Percentiles rank a stretch among this genome's conserved stretches.
These are phyloP conservation scores for Toxotes chatareus DNA, from an alignment of 2,113 vertebrate species.

Conservation along the genomic window DNA sequence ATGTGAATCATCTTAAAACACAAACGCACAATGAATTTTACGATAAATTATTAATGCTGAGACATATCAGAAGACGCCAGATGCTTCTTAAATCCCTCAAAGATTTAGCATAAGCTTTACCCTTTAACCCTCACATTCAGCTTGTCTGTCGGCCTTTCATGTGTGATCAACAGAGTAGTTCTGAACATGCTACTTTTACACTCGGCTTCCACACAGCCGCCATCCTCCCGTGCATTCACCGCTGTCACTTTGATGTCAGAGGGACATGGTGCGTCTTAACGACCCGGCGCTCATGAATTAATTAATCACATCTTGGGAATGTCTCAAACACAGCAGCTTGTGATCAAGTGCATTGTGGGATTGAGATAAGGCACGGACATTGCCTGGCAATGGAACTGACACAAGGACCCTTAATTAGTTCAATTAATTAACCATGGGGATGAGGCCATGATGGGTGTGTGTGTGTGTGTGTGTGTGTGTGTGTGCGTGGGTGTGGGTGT, in stretches of 20 bases:
- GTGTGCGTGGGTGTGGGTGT: not conserved
- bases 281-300: conserved; percentile 68
- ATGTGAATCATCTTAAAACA: conserved; percentile 18
- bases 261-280: conserved; percentile 58
- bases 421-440: conserved; percentile 77
- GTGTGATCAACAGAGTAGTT: conserved; percentile 43
- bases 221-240: conserved; percentile 17
- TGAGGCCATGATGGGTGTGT: not conserved
- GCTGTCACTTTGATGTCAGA: conserved; percentile 62
- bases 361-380: conserved; percentile 78
- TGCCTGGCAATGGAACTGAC: conserved; percentile 76
- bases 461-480: conserved; percentile 12
- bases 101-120: conserved; percentile 32
- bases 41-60: conserved; percentile 44
- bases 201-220: conserved; percentile 1
- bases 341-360: conserved; percentile 81
- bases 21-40: conserved; percentile 10
- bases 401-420: conserved; percentile 78
- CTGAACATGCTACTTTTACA: conserved; percentile 39
- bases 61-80: conserved; percentile 56
- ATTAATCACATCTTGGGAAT: conserved; percentile 71
- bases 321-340: conserved; percentile 74
- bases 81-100: conserved; percentile 41
- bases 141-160: conserved; percentile 34
- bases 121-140: conserved; percentile 52